Evolutionary conservation across 2,113 vertebrate genomes (phyloP), one percentile per base, ranked within the genome.

Genomic region (Paramisgurnus dabryanus): DNA sequence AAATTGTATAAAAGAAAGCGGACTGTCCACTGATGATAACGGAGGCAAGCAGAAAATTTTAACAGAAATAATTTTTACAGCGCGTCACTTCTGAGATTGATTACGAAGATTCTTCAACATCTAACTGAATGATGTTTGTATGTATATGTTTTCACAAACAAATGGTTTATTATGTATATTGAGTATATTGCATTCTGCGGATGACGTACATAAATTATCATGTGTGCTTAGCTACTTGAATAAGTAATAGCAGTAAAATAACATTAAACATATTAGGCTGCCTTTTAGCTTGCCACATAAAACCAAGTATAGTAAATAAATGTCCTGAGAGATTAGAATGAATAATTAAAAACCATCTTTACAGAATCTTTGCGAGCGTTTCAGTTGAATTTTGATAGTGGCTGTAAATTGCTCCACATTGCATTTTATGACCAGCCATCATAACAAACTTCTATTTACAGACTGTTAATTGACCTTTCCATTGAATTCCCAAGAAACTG

Each of bases 391-490:
- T 76, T 70, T 76, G 40, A 76, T 76, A 57, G 27, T 6, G 61
- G 34, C 15, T 68, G 49, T 85, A 74, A 85, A 67, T 67, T 41
- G 34, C 43, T 66, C 8, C 15, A 64, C 60, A 70, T 63, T 58
- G 49, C 27, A 49, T 73, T 78, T 78, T 84, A 78, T 76, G 71
- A 57, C 49, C 34, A 61, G 27, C 57, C 76, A 64, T 79, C 57
- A 79, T 49, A 81, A 76, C 41, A 68, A 76, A 76, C 72, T 15
- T 75, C 65, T 80, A 79, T 64, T 63, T 53, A 76, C 47, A 74
- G 65, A 61, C 66, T 50, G 78, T 67, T 83, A 80, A 83, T 80
- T 80, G 82, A 83, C 82, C 72, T 71, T 68, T 83, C 58, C 43
- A 64, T 49, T 75, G 47, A 75, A 76, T 76, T 65, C 65, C 47